phyloP scores from a whole-genome alignment of 2,113 vertebrate species.

The Cyphomyrus plagiostoma region DNA sequence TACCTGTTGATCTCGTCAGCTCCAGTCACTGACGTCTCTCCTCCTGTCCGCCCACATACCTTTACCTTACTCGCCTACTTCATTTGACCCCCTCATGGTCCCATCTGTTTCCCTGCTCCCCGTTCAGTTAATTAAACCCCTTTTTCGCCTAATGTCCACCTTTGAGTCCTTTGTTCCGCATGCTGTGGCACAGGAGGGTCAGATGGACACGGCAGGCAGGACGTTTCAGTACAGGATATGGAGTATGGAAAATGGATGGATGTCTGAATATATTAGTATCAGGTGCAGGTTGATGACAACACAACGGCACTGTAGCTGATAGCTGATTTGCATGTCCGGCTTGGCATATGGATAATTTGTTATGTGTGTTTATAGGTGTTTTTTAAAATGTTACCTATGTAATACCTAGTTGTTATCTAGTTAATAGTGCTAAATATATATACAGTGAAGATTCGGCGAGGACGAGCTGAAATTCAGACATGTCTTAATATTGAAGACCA shows the following conservation, averaged over 20 bases:
- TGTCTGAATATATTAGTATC: not conserved
- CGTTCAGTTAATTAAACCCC: not conserved
- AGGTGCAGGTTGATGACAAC: not conserved
- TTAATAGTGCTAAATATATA: not conserved
- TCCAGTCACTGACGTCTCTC: not conserved
- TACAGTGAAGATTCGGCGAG: not conserved
- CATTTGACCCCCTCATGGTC: not conserved
- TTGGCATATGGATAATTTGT: not conserved
- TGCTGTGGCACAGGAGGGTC: not conserved
- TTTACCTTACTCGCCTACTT: not conserved
- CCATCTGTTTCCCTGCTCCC: not conserved
- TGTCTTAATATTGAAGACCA: not conserved
- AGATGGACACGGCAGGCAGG: not conserved
- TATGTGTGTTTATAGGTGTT: not conserved
- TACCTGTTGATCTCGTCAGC: not conserved
- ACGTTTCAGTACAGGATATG: not conserved
- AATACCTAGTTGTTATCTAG: not conserved
- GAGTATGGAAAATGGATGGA: not conserved
- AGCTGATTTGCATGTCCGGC: not conserved
- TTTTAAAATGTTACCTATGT: not conserved
- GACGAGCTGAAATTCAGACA: not conserved
- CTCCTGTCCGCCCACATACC: not conserved
- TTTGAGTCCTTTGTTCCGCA: not conserved
- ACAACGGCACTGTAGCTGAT: not conserved
- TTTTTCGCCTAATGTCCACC: not conserved